Percentiles rank a stretch among this genome's conserved stretches.
phyloP scores from a whole-genome alignment of 2,888 invertebrate genomes.

The Folsomia candida region DNA sequence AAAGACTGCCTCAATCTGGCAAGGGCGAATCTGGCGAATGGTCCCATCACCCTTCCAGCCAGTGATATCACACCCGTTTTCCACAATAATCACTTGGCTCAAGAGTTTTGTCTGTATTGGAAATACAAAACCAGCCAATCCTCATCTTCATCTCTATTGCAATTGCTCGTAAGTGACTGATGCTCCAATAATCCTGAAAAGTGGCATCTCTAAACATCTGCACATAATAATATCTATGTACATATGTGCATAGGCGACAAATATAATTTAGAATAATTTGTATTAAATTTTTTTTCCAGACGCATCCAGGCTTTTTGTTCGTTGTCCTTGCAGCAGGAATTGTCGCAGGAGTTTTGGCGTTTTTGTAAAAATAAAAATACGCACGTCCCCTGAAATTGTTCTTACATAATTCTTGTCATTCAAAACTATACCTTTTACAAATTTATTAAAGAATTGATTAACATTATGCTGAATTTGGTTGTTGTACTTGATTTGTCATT shows the following conservation, averaged over 20 bases:
- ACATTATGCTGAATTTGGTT: too few species aligned
- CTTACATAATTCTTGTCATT: too few species aligned
- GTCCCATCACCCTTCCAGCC: conserved; percentile 19
- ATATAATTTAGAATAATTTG: too few species aligned
- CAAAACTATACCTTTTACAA: background rate
- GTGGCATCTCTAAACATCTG: too few species aligned
- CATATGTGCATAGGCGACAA: too few species aligned
- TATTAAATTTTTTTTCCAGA: too few species aligned
- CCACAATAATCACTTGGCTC: conserved; percentile 20
- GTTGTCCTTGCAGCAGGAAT: background rate
- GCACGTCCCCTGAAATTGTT: background rate
- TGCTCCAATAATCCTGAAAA: too few species aligned
- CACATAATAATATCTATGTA: too few species aligned
- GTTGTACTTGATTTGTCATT: too few species aligned
- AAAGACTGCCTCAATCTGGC: conserved; percentile 28
- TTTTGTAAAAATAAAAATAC: background rate
- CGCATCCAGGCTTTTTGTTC: background rate
- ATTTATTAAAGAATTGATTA: background rate
- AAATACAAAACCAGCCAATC: conserved; percentile 19
- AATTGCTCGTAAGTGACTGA: background rate
- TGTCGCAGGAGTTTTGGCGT: background rate
- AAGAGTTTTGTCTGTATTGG: conserved; percentile 30
- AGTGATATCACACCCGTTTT: conserved; percentile 21
- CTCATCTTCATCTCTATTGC: background rate
- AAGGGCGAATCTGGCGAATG: conserved; percentile 23